phyloP scores from a whole-genome alignment of 2,113 vertebrate species.

The Nesogale talazaci region DNA sequence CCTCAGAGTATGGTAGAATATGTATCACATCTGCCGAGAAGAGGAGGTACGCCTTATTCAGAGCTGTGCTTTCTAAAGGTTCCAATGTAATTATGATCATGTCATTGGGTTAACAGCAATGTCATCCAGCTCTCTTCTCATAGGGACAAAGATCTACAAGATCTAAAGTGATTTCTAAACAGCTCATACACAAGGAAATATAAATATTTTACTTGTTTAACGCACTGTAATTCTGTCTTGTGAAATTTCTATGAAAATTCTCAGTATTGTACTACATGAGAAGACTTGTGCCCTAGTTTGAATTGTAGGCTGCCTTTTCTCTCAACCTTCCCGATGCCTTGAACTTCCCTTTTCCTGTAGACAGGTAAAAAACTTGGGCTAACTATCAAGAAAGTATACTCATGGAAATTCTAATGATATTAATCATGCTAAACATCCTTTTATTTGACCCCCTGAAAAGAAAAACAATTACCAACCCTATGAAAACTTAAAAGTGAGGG shows the following conservation, averaged over 20 bases:
- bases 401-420: neutral
- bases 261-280: neutral
- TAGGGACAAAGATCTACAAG: constrained; percentile 1
- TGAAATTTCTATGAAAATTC: neutral
- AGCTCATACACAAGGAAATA: neutral
- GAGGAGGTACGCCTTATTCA: constrained; percentile 21
- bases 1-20: neutral
- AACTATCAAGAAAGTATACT: neutral
- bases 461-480: no score
- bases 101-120: neutral
- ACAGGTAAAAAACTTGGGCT: neutral
- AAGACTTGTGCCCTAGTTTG: neutral
- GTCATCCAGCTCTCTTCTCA: constrained; percentile 48
- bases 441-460: constrained; percentile 74
- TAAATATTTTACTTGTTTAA: constrained; percentile 8
- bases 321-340: neutral
- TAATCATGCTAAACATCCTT: constrained; percentile 65
- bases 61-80: neutral
- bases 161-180: neutral
- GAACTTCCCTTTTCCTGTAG: neutral
- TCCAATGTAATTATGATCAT: neutral
- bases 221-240: neutral
- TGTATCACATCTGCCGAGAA: constrained; percentile 50
- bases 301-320: neutral
- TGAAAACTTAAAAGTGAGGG: constrained; percentile 75